Percentiles rank a stretch among this genome's conserved stretches.
Evolutionary conservation across 1,140 invertebrate species (phyloP).

Genomic region (Oedothorax gibbosus): DNA sequence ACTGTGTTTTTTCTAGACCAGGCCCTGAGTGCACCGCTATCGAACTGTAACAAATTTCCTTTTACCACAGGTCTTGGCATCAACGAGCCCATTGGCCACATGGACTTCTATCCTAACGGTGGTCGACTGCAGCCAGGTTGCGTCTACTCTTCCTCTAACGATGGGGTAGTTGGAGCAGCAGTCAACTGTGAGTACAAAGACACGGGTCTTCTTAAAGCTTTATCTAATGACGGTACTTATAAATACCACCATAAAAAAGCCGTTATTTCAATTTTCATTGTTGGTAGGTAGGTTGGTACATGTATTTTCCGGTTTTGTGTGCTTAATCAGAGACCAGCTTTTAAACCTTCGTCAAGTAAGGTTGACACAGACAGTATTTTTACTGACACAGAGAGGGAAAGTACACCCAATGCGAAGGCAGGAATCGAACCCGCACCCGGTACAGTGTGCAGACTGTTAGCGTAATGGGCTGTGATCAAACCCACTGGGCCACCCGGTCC

Average conservation of each 20-base stretch:
- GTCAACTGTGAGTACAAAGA: slow-evolving; percentile 78
- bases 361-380: not conserved
- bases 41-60: not conserved
- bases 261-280: not conserved
- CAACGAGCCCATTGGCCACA: slow-evolving; percentile 84
- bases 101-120: slow-evolving; percentile 91
- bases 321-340: not conserved
- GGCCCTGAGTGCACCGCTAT: not conserved
- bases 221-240: not conserved
- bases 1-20: no score
- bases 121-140: slow-evolving; percentile 90
- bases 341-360: not conserved
- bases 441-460: no score
- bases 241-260: not conserved
- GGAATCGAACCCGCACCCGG: no score
- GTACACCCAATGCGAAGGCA: no score
- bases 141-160: slow-evolving; percentile 64
- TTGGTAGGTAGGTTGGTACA: not conserved
- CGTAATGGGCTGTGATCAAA: no score
- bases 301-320: not conserved
- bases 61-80: slow-evolving; percentile 80
- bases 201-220: slow-evolving; percentile 66
- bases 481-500: no score
- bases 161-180: slow-evolving; percentile 79
- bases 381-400: not conserved